Conservation (phyloP, 2,888 invertebrate genomes). For the Xylophagus ater region DNA sequence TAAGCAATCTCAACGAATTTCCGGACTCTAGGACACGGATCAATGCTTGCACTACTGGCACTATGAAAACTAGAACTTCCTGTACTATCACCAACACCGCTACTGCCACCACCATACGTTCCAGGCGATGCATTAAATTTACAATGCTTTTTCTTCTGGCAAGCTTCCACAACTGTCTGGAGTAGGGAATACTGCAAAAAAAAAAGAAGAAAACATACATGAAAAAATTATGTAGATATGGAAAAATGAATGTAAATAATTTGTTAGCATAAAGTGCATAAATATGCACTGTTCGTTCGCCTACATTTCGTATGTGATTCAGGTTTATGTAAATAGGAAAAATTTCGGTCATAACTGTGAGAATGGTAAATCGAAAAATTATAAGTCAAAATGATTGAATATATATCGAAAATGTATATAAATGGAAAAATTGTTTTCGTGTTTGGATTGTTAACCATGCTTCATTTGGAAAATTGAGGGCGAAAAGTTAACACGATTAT, state of each 20-base stretch:
- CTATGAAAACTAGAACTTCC: slow-evolving; percentile 22
- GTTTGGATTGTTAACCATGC: too few relatives aligned
- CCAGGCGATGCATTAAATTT: slow-evolving; percentile 79
- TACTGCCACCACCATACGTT: slow-evolving; percentile 61
- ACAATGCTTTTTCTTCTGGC: slow-evolving; percentile 88
- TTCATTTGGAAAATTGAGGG: too few relatives aligned
- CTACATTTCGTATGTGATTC: too few relatives aligned
- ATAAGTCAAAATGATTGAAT: slow-evolving; percentile 5
- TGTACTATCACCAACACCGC: slow-evolving; percentile 34
- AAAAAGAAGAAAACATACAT: slow-evolving; percentile 14
- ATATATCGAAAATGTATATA: too few relatives aligned
- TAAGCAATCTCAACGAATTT: slow-evolving; percentile 94
- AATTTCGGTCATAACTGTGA: too few relatives aligned
- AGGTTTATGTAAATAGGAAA: too few relatives aligned
- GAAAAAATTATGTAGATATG: not conserved
- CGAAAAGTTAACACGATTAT: too few relatives aligned
- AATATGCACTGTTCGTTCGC: too few relatives aligned
- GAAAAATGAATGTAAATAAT: too few relatives aligned
- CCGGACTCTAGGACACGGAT: slow-evolving; percentile 83
- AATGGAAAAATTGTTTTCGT: too few relatives aligned
- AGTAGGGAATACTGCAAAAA: slow-evolving; percentile 67
- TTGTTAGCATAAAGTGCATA: too few relatives aligned
- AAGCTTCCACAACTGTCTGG: slow-evolving; percentile 88
- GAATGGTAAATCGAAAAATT: slow-evolving; percentile 9
- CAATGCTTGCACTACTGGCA: slow-evolving; percentile 31